These are phyloP conservation scores for Mystacornis crossleyi DNA, from an alignment of 2,113 vertebrate genomes.

Conservation along the genomic window DNA sequence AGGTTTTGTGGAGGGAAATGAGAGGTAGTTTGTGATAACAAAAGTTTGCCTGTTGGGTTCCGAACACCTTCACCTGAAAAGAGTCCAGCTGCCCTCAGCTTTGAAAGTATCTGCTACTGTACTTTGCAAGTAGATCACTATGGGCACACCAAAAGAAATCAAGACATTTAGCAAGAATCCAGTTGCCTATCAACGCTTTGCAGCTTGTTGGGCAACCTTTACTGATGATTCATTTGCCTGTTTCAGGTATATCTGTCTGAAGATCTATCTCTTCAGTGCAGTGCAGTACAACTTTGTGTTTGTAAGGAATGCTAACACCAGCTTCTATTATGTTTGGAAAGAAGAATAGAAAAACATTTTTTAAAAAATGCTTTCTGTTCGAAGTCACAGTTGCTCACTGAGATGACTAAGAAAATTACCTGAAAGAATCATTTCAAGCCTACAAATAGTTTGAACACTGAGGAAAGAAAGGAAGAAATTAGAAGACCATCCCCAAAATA, in stretches of 20 bases:
- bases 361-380: background rate
- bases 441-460: background rate
- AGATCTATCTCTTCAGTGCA: background rate
- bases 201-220: background rate
- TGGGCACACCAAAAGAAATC: background rate
- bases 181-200: background rate
- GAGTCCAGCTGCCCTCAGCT: background rate
- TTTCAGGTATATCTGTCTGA: background rate
- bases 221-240: background rate
- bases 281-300: background rate
- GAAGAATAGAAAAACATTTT: background rate
- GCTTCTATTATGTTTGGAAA: background rate
- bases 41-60: background rate
- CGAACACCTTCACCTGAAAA: background rate
- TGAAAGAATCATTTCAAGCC: background rate
- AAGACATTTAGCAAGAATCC: background rate
- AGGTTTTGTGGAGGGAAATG: background rate
- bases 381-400: background rate
- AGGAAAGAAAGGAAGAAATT: background rate
- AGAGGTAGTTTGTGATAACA: background rate
- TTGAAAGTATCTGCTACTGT: background rate
- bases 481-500: background rate
- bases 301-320: background rate
- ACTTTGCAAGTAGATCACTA: background rate
- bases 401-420: background rate